Base-by-base conservation (phyloP, 2,797 vertebrate genomes). In the Tapera naevia region DNA sequence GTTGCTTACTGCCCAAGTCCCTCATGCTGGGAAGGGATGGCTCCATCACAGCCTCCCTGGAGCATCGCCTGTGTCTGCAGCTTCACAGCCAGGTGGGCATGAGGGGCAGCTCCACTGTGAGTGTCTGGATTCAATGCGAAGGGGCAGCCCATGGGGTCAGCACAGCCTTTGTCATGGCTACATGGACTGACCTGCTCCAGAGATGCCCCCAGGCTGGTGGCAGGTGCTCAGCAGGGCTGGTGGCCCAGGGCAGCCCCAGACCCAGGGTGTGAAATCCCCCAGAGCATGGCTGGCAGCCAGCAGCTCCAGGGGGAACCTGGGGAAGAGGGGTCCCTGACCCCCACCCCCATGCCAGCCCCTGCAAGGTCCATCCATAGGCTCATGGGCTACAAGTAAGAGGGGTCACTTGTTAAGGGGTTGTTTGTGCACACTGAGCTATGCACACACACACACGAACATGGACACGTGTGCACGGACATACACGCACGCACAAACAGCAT, bases 11-110 rank as follows among this genome's bases (percentile, higher is more conserved):
- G 41, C 30, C 24, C 5, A 1, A 27, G 5, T 57, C 13, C n/a
- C 11, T 33, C 1, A 0, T 4, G 35, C 41, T 17, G 82, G 64
- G 46, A 28, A 83, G 48, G 62, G 58, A 58, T 3, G 2, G 73
- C n/a, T 65, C 65, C 21, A 23, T 11, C 81, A 39, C 76, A 5
- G 66, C 80, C 33, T 30, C 73, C 23, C 70, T 2, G 57, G 9
- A 83, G 35, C 41, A 19, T 66, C 51, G 0, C 50, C n/a, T 7
- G 0, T 1, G 28, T 2, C 3, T 9, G 10, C 2, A 39, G 24
- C 3, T 33, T 57, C 57, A n/a, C 19, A 2, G 28, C 28, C 8
- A 1, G 37, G 41, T 1, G 73, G 35, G 58, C 64, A 10, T 5
- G 0, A 41, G 75, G 81, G 28, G 56, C 65, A 24, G 22, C 41